A percentile compares a stretch with the other conserved stretches of the same genome.
These are phyloP conservation scores for Limnodromus scolopaceus DNA, from an alignment of 2,797 vertebrate genomes.

Conservation along the genomic window DNA sequence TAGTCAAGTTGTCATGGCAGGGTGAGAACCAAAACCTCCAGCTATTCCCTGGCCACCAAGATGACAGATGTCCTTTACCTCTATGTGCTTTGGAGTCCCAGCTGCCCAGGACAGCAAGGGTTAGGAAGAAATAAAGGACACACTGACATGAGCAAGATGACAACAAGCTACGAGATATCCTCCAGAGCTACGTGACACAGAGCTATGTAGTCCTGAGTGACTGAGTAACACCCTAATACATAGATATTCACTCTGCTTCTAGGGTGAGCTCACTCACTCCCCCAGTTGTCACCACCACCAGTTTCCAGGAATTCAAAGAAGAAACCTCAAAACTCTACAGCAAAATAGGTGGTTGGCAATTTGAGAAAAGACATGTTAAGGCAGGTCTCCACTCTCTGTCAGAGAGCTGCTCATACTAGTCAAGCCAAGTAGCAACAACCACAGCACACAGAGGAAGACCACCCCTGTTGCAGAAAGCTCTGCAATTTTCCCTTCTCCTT, in stretches of 20 bases:
- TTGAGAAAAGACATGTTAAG: not conserved
- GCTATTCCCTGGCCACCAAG: not conserved
- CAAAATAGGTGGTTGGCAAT: not conserved
- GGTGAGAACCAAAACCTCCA: not conserved
- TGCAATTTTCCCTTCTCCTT: not conserved
- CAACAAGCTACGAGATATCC: not conserved
- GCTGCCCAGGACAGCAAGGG: not conserved
- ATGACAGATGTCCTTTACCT: not conserved
- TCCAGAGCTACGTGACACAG: not conserved
- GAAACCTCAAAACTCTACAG: not conserved
- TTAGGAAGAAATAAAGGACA: not conserved
- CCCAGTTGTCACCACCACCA: not conserved
- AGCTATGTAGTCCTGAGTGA: not conserved
- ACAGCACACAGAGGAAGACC: not conserved
- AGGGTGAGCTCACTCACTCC: not conserved
- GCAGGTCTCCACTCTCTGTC: not conserved
- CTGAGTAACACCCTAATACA: not conserved
- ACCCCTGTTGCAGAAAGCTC: not conserved
- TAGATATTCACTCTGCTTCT: not conserved
- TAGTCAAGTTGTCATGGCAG: not conserved
- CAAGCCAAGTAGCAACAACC: not conserved
- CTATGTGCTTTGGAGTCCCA: not conserved
- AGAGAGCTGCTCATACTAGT: rapidly evolving
- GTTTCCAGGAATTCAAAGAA: not conserved
- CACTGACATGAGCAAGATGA: not conserved